phyloP scores from a whole-genome alignment of 2,888 invertebrate species.

The Pelosia muscerda region DNA sequence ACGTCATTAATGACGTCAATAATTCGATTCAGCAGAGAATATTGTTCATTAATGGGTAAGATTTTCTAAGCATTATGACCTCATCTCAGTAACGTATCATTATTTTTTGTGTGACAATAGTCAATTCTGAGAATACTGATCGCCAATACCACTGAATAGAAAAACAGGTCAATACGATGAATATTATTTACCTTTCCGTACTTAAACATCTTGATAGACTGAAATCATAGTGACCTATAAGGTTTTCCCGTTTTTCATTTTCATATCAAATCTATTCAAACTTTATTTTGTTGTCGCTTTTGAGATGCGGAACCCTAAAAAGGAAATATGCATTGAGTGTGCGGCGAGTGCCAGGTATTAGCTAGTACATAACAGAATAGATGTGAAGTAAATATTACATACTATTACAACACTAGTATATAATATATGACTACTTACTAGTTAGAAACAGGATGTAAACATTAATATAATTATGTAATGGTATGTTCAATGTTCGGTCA shows the following conservation, averaged over 20 bases:
- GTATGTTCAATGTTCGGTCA: not conserved
- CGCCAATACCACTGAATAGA: not conserved
- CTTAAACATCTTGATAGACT: too few species aligned
- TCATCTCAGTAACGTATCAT: constrained; percentile 11
- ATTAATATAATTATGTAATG: not conserved
- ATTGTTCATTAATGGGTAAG: constrained; percentile 15
- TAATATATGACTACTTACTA: not conserved
- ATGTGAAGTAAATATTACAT: not conserved
- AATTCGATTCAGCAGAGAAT: constrained; percentile 18
- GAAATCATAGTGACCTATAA: too few species aligned
- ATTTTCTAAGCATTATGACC: constrained; percentile 21
- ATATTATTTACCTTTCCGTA: too few species aligned
- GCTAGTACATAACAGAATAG: not conserved
- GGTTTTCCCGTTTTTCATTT: too few species aligned
- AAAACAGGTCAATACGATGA: too few species aligned
- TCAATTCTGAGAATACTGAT: not conserved
- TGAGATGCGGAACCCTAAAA: too few species aligned
- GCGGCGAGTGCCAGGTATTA: not conserved
- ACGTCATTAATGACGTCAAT: constrained; percentile 39
- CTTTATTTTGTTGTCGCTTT: too few species aligned
- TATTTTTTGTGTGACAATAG: not conserved
- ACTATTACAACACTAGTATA: not conserved
- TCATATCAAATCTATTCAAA: too few species aligned
- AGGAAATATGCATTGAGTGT: not conserved
- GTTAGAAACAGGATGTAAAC: constrained; percentile 3